phyloP scores from a whole-genome alignment of 2,113 vertebrate species.

The Seriola rivoliana region DNA sequence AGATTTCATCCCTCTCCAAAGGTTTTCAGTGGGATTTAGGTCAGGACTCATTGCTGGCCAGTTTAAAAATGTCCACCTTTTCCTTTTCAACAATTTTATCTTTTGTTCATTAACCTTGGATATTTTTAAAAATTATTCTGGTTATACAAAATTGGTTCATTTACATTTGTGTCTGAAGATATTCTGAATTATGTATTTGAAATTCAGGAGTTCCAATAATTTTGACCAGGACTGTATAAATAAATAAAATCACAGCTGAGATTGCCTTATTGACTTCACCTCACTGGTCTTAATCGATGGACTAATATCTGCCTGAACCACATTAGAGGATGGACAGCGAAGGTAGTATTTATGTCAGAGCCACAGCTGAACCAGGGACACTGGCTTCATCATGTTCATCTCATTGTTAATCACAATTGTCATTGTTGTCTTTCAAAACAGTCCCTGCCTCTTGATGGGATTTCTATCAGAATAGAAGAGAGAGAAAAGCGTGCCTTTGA shows the following conservation, averaged over 20 bases:
- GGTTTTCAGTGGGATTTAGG: no score
- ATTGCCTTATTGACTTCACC: not conserved
- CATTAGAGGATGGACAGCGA: not conserved
- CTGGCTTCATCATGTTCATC: conserved; percentile 14
- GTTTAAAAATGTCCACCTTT: no score
- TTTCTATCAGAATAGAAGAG: conserved; percentile 33
- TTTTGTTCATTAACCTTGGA: no score
- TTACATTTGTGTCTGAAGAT: no score
- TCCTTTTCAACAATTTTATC: no score
- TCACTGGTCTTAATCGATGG: not conserved
- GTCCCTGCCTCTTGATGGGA: conserved; percentile 21
- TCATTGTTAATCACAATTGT: conserved; percentile 51
- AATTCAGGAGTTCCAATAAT: no score
- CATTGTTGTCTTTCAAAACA: conserved; percentile 44
- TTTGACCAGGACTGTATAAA: no score
- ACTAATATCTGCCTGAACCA: not conserved
- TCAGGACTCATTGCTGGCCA: no score
- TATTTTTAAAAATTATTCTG: no score
- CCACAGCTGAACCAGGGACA: not conserved
- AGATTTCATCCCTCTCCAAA: no score
- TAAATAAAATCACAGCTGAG: conserved; percentile 2
- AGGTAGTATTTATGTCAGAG: not conserved
- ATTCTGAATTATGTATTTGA: no score
- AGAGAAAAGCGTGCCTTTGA: conserved; percentile 19
- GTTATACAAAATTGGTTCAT: no score